Evolutionary conservation across 2,113 vertebrate species (phyloP).

Genomic region (Odocoileus hemionus): DNA sequence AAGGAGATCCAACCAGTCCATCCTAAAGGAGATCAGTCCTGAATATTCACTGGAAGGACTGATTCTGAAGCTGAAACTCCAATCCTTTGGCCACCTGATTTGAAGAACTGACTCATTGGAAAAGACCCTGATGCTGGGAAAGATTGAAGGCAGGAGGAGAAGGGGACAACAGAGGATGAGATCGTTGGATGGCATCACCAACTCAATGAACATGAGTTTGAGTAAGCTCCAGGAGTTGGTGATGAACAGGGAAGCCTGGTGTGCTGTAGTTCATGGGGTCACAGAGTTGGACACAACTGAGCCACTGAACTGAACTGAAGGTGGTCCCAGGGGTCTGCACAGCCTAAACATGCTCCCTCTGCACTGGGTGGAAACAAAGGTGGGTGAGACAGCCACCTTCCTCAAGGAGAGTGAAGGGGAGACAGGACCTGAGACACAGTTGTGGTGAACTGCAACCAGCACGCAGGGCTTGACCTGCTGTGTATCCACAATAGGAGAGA

Average conservation of each 20-base stretch:
- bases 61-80: not conserved
- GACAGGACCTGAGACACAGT: not conserved
- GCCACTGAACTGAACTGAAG: not conserved
- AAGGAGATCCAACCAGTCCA: not conserved
- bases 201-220: not conserved
- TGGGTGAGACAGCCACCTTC: not conserved
- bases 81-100: not conserved
- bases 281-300: accelerated
- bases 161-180: not conserved
- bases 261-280: not conserved
- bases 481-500: not conserved
- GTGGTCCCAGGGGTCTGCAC: not conserved
- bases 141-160: not conserved
- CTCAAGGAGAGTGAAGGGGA: not conserved
- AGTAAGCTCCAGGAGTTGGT: not conserved
- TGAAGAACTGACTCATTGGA: not conserved
- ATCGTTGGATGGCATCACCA: not conserved
- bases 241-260: not conserved
- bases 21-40: not conserved
- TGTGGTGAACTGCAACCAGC: not conserved
- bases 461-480: not conserved
- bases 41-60: not conserved
- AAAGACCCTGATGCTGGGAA: not conserved
- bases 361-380: not conserved
- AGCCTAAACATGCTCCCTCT: not conserved